A percentile compares a stretch with the other conserved stretches of the same genome.
These are phyloP conservation scores for Fragariocoptes setiger DNA, from an alignment of 1,140 invertebrate species.

Conservation along the genomic window DNA sequence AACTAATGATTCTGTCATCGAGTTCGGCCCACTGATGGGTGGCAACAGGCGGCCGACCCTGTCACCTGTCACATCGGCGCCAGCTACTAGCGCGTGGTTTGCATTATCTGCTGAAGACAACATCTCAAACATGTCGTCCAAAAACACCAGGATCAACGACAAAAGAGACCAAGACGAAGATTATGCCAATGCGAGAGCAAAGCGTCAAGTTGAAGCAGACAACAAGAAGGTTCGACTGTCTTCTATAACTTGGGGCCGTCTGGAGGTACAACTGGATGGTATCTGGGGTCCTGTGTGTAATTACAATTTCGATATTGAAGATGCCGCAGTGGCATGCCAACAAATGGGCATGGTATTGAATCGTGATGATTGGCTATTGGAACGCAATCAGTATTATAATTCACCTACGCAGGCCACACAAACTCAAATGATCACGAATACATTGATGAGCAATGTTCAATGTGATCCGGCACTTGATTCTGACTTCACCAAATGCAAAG, in stretches of 20 bases:
- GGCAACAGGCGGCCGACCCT: background rate
- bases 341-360: constrained; percentile 72
- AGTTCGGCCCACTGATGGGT: background rate
- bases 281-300: constrained; percentile 87
- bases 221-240: constrained; percentile 8
- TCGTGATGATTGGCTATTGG: constrained; percentile 58
- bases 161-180: too few species aligned
- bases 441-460: constrained; percentile 37
- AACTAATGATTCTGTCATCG: background rate
- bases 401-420: constrained; percentile 1
- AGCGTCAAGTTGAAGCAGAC: background rate
- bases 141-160: too few species aligned
- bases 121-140: background rate
- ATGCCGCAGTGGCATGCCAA: constrained; percentile 72
- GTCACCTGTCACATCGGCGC: background rate
- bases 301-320: constrained; percentile 68
- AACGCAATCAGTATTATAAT: constrained; percentile 19
- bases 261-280: constrained; percentile 35
- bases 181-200: background rate
- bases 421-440: constrained; percentile 8
- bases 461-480: constrained; percentile 58
- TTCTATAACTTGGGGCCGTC: constrained; percentile 16
- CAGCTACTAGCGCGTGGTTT: background rate
- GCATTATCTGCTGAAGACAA: background rate
- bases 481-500: constrained; percentile 57